Conservation (phyloP, 2,797 vertebrate species). For the Melanotaenia boesemani region DNA sequence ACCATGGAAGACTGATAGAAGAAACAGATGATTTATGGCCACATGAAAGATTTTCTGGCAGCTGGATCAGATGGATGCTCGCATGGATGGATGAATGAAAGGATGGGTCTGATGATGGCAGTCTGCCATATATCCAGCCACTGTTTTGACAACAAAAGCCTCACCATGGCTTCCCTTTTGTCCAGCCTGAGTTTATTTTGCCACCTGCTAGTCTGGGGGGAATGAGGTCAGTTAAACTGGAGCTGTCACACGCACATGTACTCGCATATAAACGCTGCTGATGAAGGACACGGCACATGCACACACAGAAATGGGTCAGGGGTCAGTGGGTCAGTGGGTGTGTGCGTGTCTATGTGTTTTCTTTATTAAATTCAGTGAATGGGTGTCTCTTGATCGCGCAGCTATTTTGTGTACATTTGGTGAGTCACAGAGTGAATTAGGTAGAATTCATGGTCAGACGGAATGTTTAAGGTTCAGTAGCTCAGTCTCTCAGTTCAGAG, state of each 20-base stretch:
- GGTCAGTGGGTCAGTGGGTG: slow-evolving; percentile 62
- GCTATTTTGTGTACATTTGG: slow-evolving; percentile 58
- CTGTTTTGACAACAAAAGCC: slow-evolving; percentile 84
- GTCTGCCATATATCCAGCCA: slow-evolving; percentile 77
- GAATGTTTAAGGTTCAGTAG: slow-evolving; percentile 73
- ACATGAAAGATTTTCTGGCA: slow-evolving; percentile 41
- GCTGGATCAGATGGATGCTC: slow-evolving; percentile 16
- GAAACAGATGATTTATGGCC: slow-evolving; percentile 52
- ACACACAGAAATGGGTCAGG: slow-evolving; percentile 40
- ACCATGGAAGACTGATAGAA: slow-evolving; percentile 37
- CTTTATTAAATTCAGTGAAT: slow-evolving; percentile 43
- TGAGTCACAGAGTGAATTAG: slow-evolving; percentile 60
- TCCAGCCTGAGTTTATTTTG: slow-evolving; percentile 83
- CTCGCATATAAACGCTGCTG: slow-evolving; percentile 17
- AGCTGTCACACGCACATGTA: slow-evolving; percentile 20
- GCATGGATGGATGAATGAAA: slow-evolving; percentile 26
- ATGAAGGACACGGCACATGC: slow-evolving; percentile 31
- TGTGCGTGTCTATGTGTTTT: slow-evolving; percentile 37
- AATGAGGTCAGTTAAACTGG: slow-evolving; percentile 69
- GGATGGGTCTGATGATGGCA: slow-evolving; percentile 59
- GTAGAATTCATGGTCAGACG: slow-evolving; percentile 63
- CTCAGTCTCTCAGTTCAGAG: slow-evolving; percentile 41
- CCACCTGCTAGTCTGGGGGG: slow-evolving; percentile 84
- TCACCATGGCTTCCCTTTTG: slow-evolving; percentile 80
- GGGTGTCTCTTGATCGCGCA: slow-evolving; percentile 49